A percentile compares a stretch with the other conserved stretches of the same genome.
Evolutionary conservation across 2,113 vertebrate genomes (phyloP).

Genomic region (Sporophila hypoxantha): DNA sequence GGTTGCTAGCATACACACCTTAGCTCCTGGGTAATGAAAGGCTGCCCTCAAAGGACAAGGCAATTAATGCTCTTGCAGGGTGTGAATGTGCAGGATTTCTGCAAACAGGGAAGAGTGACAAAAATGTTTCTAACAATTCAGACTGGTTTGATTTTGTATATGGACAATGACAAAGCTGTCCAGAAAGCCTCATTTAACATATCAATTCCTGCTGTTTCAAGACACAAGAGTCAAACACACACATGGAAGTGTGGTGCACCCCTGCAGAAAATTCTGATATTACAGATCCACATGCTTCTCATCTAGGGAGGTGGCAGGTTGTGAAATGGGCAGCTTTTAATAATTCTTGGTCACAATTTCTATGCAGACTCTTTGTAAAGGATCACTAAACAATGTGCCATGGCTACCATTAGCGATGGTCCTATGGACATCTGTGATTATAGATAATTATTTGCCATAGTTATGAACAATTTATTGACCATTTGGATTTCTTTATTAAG

Average conservation of each 20-base stretch:
- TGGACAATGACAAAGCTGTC: neutral
- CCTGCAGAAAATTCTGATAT: neutral
- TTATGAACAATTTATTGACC: neutral
- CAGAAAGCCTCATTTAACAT: neutral
- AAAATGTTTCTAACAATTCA: neutral
- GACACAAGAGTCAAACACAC: rapidly evolving
- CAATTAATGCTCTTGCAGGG: neutral
- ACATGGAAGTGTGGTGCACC: rapidly evolving
- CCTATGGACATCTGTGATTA: neutral
- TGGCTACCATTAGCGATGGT: neutral
- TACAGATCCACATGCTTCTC: neutral
- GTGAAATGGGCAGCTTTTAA: neutral
- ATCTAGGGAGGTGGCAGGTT: neutral
- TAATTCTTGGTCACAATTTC: neutral
- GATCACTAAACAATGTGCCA: rapidly evolving
- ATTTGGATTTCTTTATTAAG: neutral
- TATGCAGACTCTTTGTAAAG: neutral
- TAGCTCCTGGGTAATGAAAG: neutral
- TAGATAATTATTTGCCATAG: neutral
- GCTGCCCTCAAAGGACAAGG: neutral
- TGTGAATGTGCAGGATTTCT: neutral
- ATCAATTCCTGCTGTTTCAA: neutral
- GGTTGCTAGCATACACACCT: neutral
- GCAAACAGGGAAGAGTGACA: neutral
- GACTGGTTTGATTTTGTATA: neutral